Percentiles rank a stretch among this genome's conserved stretches.
Evolutionary conservation across 2,113 vertebrate species (phyloP).

Genomic region (Anoura caudifer): DNA sequence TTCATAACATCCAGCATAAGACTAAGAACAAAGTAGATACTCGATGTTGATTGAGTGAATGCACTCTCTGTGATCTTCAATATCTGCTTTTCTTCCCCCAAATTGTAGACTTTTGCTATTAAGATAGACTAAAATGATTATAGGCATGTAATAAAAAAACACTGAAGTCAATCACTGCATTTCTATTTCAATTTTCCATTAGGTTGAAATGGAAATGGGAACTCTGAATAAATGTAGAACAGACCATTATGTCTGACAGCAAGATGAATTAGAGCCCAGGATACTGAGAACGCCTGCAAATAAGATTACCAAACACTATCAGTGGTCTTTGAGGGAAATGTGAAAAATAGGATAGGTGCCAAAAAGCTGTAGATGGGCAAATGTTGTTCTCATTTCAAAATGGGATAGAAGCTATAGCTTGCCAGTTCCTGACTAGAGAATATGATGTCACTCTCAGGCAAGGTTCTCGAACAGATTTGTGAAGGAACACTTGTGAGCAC

Average conservation of each 20-base stretch:
- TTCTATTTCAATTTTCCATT: conserved; percentile 36
- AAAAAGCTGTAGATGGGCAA: conserved; percentile 11
- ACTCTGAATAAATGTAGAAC: conserved; percentile 7
- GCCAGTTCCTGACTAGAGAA: background rate
- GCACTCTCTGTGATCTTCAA: background rate
- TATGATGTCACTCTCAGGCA: background rate
- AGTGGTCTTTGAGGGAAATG: background rate
- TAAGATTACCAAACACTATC: background rate
- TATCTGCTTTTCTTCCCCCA: background rate
- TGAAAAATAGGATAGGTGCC: background rate
- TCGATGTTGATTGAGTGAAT: background rate
- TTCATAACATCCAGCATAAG: background rate
- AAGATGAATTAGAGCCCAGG: background rate
- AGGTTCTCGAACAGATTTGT: background rate
- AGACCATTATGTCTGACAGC: conserved; percentile 1
- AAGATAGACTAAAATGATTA: conserved; percentile 29
- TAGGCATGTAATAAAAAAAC: background rate
- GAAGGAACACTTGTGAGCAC: background rate
- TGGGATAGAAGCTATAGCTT: background rate
- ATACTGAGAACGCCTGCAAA: background rate
- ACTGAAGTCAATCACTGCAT: background rate
- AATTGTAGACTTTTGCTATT: background rate
- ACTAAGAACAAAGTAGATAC: background rate
- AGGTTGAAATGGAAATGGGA: conserved; percentile 41
- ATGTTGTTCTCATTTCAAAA: conserved; percentile 3